phyloP scores from a whole-genome alignment of 2,888 invertebrate species.

The Hesperia comma region DNA sequence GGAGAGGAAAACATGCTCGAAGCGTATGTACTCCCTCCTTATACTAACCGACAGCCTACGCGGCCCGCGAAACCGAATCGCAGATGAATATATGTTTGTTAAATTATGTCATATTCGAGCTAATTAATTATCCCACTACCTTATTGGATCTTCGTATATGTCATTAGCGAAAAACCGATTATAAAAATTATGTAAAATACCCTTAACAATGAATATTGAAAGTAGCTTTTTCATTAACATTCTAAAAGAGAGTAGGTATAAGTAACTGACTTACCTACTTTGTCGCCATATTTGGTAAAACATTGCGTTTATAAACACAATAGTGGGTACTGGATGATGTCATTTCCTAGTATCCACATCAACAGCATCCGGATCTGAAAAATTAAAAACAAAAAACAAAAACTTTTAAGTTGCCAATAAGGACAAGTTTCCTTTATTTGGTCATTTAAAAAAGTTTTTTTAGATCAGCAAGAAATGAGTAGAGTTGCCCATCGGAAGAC shows the following conservation, averaged over 20 bases:
- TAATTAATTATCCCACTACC: conserved; percentile 43
- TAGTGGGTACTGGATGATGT: conserved; percentile 32
- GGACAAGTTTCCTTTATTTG: too few species aligned
- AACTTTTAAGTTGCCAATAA: too few species aligned
- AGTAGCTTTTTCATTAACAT: not conserved
- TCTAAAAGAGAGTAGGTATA: conserved; percentile 1
- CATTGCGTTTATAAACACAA: not conserved
- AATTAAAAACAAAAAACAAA: too few species aligned
- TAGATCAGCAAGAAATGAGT: too few species aligned
- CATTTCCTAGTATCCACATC: conserved; percentile 18
- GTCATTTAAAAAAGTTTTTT: too few species aligned
- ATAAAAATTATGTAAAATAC: conserved; percentile 5
- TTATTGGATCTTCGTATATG: conserved; percentile 20
- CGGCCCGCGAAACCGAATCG: conserved; percentile 45
- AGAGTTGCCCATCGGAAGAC: too few species aligned
- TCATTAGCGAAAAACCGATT: conserved; percentile 2
- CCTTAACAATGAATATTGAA: not conserved
- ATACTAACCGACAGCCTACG: conserved; percentile 70
- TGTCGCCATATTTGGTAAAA: conserved; percentile 30
- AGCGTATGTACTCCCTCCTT: conserved; percentile 59
- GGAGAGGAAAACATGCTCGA: conserved; percentile 65
- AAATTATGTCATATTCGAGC: conserved; percentile 42
- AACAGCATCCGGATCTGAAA: conserved; percentile 11
- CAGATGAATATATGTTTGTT: conserved; percentile 24
- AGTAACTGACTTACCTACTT: not conserved